Percentiles rank a stretch among this genome's conserved stretches.
phyloP scores from a whole-genome alignment of 2,113 vertebrate genomes.

The Lamprologus ornatipinnis region DNA sequence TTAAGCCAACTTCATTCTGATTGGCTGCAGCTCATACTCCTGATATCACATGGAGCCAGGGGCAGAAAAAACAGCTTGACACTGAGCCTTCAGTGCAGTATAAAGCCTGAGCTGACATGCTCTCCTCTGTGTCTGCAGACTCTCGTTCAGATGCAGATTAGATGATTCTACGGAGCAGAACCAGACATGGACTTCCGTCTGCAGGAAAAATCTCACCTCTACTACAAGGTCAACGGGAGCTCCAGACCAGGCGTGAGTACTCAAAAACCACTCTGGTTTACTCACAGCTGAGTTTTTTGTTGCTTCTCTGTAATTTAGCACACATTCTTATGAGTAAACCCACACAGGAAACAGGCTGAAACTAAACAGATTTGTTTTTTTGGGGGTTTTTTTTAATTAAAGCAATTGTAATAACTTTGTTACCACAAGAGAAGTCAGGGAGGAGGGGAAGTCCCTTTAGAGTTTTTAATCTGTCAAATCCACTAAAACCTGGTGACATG shows the following conservation, averaged over 20 bases:
- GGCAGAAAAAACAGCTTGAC: neutral
- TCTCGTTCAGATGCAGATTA: neutral
- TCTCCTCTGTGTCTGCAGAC: neutral
- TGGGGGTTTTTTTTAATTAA: neutral
- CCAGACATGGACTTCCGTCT: conserved; percentile 51
- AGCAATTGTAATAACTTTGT: neutral
- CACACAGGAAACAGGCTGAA: neutral
- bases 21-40: neutral
- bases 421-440: neutral
- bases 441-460: rapidly evolving
- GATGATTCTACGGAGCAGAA: neutral
- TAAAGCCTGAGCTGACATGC: neutral
- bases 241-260: neutral
- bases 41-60: neutral
- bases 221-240: conserved; percentile 45
- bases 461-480: neutral
- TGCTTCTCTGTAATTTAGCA: neutral
- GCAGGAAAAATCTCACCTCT: conserved; percentile 38
- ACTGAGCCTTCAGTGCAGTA: neutral
- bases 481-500: neutral
- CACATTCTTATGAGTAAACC: neutral
- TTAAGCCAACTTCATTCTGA: neutral
- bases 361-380: neutral
- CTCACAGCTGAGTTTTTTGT: neutral
- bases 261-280: neutral